Evolutionary conservation across 2,888 invertebrate species (phyloP).

Genomic region (Thalpophila matura): DNA sequence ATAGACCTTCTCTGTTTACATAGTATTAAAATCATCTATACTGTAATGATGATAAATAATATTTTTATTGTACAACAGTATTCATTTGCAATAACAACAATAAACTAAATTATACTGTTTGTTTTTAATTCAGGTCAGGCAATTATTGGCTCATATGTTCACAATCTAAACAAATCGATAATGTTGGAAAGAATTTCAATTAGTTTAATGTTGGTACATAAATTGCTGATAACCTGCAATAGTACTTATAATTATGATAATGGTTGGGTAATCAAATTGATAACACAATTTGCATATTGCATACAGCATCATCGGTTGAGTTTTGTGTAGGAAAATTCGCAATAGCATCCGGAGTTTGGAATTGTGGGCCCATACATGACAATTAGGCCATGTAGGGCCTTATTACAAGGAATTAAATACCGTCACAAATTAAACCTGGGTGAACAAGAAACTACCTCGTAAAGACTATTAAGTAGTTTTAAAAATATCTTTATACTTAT

Average conservation of each 20-base stretch:
- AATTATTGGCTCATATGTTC: slow-evolving; percentile 19
- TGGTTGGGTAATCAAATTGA: not conserved
- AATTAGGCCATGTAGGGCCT: no score
- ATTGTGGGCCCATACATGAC: no score
- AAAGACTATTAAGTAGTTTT: slow-evolving; percentile 3
- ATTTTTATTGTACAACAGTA: slow-evolving; percentile 14
- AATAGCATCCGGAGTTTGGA: no score
- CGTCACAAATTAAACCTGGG: no score
- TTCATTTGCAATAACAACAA: slow-evolving; percentile 37
- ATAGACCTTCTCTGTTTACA: slow-evolving; percentile 10
- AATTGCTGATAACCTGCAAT: slow-evolving; percentile 19
- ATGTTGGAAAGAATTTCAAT: slow-evolving; percentile 26
- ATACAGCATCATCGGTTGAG: no score
- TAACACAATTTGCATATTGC: not conserved
- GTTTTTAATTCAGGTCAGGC: slow-evolving; percentile 44
- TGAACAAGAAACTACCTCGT: not conserved
- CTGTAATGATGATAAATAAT: slow-evolving; percentile 18
- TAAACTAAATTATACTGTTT: slow-evolving; percentile 39
- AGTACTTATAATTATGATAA: slow-evolving; percentile 10
- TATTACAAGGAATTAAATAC: no score
- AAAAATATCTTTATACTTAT: not conserved
- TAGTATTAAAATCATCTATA: not conserved
- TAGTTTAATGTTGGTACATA: not conserved
- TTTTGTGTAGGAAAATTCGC: no score
- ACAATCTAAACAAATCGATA: slow-evolving; percentile 23